A percentile compares a stretch with the other conserved stretches of the same genome.
phyloP scores from a whole-genome alignment of 1,140 invertebrate species.

The Bombus sibiricus region DNA sequence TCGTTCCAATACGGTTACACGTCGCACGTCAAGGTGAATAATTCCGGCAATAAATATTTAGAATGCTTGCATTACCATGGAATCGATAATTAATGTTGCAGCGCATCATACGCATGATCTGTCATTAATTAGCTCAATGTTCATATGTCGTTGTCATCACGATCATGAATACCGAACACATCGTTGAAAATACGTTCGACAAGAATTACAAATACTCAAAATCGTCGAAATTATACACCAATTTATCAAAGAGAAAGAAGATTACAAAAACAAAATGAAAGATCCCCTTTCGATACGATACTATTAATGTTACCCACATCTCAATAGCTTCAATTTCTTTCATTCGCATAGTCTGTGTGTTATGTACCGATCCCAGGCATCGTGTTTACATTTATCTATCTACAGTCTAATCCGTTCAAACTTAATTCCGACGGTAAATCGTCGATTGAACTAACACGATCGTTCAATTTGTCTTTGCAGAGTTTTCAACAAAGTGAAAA shows the following conservation, averaged over 20 bases:
- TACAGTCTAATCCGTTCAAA: too few species aligned
- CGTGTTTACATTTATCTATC: not conserved
- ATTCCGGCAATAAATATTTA: conserved; percentile 23
- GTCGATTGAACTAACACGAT: not conserved
- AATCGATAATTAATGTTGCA: conserved; percentile 34
- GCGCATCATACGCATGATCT: conserved; percentile 45
- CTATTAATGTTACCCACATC: too few species aligned
- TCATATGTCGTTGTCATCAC: conserved; percentile 8
- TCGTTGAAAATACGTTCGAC: not conserved
- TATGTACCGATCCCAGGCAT: conserved; percentile 10
- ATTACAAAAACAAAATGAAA: not conserved
- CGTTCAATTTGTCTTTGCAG: conserved; percentile 86
- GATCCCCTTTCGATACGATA: not conserved
- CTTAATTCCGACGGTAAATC: not conserved
- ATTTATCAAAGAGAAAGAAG: not conserved
- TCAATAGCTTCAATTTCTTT: not conserved
- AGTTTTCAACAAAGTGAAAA: conserved; percentile 98
- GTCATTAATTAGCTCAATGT: conserved; percentile 45
- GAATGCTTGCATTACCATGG: conserved; percentile 19
- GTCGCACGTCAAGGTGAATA: conserved; percentile 5
- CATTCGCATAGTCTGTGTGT: not conserved
- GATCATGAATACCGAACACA: not conserved
- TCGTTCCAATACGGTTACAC: conserved; percentile 3
- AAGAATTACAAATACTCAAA: not conserved
- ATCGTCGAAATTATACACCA: not conserved